A percentile compares a stretch with the other conserved stretches of the same genome.
Conservation (phyloP, 1,140 invertebrate species). For the Periplaneta americana region DNA sequence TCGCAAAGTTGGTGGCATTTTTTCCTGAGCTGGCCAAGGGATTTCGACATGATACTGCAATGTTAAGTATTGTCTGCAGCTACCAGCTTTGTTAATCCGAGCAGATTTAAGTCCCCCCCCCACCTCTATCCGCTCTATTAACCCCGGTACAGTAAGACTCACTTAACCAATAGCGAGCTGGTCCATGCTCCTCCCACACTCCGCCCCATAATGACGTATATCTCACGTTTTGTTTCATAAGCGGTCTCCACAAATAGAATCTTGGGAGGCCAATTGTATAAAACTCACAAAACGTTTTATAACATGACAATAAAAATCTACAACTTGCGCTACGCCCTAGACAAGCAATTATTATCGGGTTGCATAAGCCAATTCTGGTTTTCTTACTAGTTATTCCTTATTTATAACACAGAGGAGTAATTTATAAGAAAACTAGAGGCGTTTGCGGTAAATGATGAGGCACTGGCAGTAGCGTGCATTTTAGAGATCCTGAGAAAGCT, state of each 20-base stretch:
- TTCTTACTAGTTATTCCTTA: not conserved
- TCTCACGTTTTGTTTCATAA: not conserved
- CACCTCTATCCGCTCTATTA: not conserved
- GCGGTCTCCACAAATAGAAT: not conserved
- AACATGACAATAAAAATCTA: not conserved
- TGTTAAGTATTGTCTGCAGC: not conserved
- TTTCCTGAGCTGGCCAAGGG: too few species aligned
- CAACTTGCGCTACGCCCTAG: not conserved
- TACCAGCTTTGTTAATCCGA: not conserved
- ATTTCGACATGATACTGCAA: too few species aligned
- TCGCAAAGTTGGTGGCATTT: too few species aligned
- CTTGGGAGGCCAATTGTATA: not conserved
- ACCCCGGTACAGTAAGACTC: not conserved
- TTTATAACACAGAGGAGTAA: not conserved
- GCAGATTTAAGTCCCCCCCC: not conserved
- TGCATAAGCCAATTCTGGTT: not conserved
- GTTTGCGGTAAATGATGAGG: not conserved
- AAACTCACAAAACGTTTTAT: not conserved
- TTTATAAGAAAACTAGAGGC: not conserved
- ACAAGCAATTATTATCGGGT: not conserved
- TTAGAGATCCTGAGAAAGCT: not conserved
- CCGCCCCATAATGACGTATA: not conserved
- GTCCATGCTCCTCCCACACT: not conserved
- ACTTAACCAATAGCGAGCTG: not conserved
- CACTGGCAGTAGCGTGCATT: not conserved